Evolutionary conservation across 1,140 invertebrate genomes (phyloP).

Genomic region (Bombus turneri): DNA sequence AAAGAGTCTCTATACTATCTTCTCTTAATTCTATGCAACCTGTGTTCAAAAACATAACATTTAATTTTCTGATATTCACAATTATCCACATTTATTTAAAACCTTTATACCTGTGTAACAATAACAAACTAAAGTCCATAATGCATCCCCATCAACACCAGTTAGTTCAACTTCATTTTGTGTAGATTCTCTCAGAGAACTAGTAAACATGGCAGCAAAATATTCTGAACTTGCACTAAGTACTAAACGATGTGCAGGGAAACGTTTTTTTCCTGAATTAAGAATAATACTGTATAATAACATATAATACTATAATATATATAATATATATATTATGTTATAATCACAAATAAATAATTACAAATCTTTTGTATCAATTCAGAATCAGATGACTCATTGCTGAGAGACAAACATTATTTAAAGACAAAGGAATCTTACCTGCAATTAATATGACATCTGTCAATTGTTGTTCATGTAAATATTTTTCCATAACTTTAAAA

Average conservation of each 20-base stretch:
- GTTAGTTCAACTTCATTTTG: conserved; percentile 92
- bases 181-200: conserved; percentile 91
- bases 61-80: background rate
- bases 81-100: background rate
- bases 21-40: conserved; percentile 89
- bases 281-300: conserved; percentile 10
- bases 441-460: conserved; percentile 90
- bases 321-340: conserved; percentile 16
- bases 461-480: conserved; percentile 90
- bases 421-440: conserved; percentile 43
- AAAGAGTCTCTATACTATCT: conserved; percentile 92
- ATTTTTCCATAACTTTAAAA: conserved; percentile 90
- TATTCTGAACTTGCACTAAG: conserved; percentile 96
- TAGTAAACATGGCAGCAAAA: conserved; percentile 97
- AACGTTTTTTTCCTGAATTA: conserved; percentile 83
- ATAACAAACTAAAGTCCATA: conserved; percentile 92
- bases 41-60: conserved; percentile 64
- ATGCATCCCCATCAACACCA: conserved; percentile 92
- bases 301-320: conserved; percentile 16
- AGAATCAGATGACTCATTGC: background rate
- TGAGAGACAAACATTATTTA: background rate
- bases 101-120: conserved; percentile 90
- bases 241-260: conserved; percentile 88
- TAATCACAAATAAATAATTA: background rate
- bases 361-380: background rate